Conservation (phyloP, 2,113 vertebrate species). For the Symphodus melops region DNA sequence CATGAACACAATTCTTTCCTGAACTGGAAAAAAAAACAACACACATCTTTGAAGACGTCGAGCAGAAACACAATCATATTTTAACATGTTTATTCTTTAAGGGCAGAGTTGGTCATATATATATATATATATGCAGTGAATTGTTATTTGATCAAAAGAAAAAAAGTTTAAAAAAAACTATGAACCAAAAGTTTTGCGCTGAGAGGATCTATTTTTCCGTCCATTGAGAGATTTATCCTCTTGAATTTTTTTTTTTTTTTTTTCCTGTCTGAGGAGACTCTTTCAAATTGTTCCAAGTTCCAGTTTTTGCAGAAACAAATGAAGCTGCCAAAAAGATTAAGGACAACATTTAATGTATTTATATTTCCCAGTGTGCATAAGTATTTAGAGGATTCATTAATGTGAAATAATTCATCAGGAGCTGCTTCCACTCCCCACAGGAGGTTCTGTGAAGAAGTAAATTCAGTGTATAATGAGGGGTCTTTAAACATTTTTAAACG, state of each 20-base stretch:
- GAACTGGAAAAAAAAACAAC: too few relatives aligned
- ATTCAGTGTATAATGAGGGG: conserved; percentile 24
- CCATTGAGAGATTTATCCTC: conserved; percentile 45
- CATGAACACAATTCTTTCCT: too few relatives aligned
- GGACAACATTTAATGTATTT: conserved; percentile 37
- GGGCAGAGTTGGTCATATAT: too few relatives aligned
- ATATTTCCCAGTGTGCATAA: conserved; percentile 22
- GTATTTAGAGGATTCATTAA: conserved; percentile 47
- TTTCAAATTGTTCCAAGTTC: conserved; percentile 46
- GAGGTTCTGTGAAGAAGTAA: conserved; percentile 6
- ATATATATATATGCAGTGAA: too few relatives aligned
- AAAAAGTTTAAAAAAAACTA: background rate
- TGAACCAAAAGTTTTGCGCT: conserved; percentile 17
- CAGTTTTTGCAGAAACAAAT: conserved; percentile 45
- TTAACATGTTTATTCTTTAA: too few relatives aligned
- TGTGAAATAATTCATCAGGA: conserved; percentile 43
- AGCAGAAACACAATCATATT: too few relatives aligned
- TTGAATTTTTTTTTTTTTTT: conserved; percentile 23
- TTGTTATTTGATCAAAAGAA: background rate
- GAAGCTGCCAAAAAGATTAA: conserved; percentile 51
- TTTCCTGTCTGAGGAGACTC: conserved; percentile 41
- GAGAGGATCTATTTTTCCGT: conserved; percentile 16
- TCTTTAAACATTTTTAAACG: conserved; percentile 29
- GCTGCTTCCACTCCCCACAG: conserved; percentile 35
- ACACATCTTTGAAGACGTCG: too few relatives aligned